phyloP scores from a whole-genome alignment of 2,888 invertebrate genomes.

The Cephus nigrinus region DNA sequence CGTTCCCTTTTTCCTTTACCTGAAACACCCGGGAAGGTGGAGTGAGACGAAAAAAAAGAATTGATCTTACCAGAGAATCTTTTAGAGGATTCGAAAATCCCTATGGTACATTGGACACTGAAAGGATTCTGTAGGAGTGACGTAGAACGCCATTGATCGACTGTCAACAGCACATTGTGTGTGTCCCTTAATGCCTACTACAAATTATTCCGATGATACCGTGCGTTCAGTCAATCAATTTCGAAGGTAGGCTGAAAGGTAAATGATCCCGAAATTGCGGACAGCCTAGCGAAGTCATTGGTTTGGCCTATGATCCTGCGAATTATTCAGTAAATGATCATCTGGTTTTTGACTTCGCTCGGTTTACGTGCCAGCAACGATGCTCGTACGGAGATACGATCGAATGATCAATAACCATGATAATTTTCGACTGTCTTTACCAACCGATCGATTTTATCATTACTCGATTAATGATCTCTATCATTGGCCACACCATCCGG shows the following conservation, averaged over 20 bases:
- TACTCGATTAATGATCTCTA: background rate
- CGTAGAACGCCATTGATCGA: background rate
- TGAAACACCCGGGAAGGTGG: background rate
- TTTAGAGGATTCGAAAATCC: background rate
- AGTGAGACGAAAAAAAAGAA: background rate
- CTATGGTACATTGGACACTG: background rate
- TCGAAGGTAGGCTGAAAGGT: background rate
- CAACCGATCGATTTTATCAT: background rate
- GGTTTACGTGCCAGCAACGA: background rate
- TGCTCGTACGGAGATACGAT: background rate
- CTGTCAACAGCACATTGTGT: background rate
- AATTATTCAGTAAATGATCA: background rate
- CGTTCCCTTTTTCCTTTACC: background rate
- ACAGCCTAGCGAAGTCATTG: background rate
- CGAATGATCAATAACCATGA: background rate
- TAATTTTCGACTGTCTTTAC: background rate
- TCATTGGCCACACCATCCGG: background rate
- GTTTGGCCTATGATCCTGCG: background rate
- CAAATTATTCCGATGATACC: background rate
- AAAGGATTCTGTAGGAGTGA: background rate
- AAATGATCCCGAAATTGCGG: background rate
- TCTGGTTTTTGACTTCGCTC: background rate
- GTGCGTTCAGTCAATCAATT: background rate
- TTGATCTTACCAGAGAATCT: background rate
- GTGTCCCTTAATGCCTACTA: background rate